phyloP scores from a whole-genome alignment of 2,888 invertebrate genomes.

The Psylliodes chrysocephalus region DNA sequence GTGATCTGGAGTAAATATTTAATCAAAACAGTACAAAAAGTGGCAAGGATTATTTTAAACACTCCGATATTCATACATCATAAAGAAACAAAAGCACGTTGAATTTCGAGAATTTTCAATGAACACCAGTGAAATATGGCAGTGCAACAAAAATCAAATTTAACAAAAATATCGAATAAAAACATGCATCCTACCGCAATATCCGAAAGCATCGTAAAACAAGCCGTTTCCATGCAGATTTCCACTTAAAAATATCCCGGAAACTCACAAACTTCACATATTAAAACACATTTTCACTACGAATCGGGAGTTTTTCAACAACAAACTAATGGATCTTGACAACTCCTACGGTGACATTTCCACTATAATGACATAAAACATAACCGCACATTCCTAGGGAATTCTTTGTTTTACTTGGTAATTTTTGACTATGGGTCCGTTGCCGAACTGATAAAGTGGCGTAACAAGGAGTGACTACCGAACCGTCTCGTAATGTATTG shows the following conservation, averaged over 20 bases:
- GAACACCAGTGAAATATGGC: background rate
- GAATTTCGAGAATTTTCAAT: background rate
- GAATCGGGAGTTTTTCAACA: background rate
- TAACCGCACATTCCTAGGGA: conserved; percentile 33
- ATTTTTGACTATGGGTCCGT: conserved; percentile 22
- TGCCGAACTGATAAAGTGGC: conserved; percentile 27
- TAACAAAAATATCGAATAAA: conserved; percentile 10
- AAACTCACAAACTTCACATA: conserved; percentile 9
- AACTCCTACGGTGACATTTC: conserved; percentile 24
- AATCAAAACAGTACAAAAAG: too few species aligned
- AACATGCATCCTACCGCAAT: conserved; percentile 23
- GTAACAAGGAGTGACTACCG: conserved; percentile 33
- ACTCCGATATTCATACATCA: too few species aligned
- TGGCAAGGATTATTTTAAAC: too few species aligned
- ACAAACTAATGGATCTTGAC: conserved; percentile 4
- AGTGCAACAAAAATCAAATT: background rate
- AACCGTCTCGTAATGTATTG: conserved; percentile 29
- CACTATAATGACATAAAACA: conserved; percentile 27
- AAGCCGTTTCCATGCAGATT: background rate
- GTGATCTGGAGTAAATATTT: too few species aligned
- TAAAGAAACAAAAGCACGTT: background rate
- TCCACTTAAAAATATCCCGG: background rate
- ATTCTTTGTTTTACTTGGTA: conserved; percentile 31
- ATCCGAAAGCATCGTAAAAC: background rate
- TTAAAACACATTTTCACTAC: background rate